phyloP scores from a whole-genome alignment of 2,797 vertebrate genomes.

The Emydoidea blandingii region DNA sequence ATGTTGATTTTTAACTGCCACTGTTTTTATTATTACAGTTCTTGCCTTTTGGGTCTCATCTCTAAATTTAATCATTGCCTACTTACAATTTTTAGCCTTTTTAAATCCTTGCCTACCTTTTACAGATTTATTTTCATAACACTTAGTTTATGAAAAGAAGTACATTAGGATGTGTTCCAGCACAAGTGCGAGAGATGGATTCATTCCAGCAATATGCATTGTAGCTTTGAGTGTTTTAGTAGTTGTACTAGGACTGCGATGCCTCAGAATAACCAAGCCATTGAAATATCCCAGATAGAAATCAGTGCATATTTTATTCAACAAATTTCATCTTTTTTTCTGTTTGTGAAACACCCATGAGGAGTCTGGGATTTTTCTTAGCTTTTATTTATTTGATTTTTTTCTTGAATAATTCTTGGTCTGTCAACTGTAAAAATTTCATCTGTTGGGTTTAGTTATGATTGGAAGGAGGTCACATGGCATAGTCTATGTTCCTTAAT shows the following conservation, averaged over 20 bases:
- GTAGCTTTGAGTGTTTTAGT: not conserved
- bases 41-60: not conserved
- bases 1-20: not conserved
- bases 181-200: not conserved
- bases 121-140: not conserved
- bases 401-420: not conserved
- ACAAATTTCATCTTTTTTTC: not conserved
- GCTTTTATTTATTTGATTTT: not conserved
- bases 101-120: not conserved
- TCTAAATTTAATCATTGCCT: not conserved
- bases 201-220: not conserved
- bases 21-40: not conserved
- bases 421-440: not conserved
- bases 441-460: not conserved
- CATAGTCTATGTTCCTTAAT: not conserved
- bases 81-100: not conserved
- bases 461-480: fast-evolving
- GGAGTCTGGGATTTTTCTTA: not conserved
- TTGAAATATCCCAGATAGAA: not conserved
- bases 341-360: not conserved
- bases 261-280: not conserved
- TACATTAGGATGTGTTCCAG: not conserved
- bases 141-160: not conserved
- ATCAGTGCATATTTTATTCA: not conserved
- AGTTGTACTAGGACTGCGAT: fast-evolving